phyloP scores from a whole-genome alignment of 2,888 invertebrate genomes.

The Drosophila antonietae region DNA sequence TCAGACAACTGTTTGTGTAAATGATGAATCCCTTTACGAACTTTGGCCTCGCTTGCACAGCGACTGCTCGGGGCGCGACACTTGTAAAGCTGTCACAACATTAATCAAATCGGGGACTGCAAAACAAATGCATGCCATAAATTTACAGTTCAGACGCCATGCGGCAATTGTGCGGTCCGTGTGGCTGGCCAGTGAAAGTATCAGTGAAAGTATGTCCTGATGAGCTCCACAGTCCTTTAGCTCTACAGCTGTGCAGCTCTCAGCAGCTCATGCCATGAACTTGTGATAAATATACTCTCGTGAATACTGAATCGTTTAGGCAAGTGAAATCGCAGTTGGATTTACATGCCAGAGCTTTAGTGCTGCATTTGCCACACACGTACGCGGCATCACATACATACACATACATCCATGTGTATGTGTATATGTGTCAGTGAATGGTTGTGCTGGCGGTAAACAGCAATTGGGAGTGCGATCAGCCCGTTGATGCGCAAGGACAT shows the following conservation, averaged over 20 bases:
- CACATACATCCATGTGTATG: background rate
- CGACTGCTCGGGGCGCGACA: slow-evolving; percentile 60
- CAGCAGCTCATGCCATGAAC: slow-evolving; percentile 6
- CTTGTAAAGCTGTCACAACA: slow-evolving; percentile 73
- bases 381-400: background rate
- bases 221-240: slow-evolving; percentile 3
- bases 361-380: slow-evolving; percentile 33
- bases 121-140: slow-evolving; percentile 70
- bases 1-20: slow-evolving; percentile 49
- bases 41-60: slow-evolving; percentile 43
- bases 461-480: slow-evolving; percentile 37
- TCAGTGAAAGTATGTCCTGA: slow-evolving; percentile 32
- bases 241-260: slow-evolving; percentile 3
- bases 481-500: slow-evolving; percentile 57
- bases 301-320: slow-evolving; percentile 22
- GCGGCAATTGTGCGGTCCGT: slow-evolving; percentile 36
- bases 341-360: slow-evolving; percentile 23
- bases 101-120: slow-evolving; percentile 70
- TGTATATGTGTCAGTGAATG: background rate
- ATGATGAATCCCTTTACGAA: slow-evolving; percentile 59
- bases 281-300: slow-evolving; percentile 40
- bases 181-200: slow-evolving; percentile 49
- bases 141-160: slow-evolving; percentile 54
- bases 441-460: slow-evolving; percentile 27
- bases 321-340: slow-evolving; percentile 35